Base-by-base conservation (phyloP, 2,113 vertebrate genomes). In the Heterocephalus glaber region DNA sequence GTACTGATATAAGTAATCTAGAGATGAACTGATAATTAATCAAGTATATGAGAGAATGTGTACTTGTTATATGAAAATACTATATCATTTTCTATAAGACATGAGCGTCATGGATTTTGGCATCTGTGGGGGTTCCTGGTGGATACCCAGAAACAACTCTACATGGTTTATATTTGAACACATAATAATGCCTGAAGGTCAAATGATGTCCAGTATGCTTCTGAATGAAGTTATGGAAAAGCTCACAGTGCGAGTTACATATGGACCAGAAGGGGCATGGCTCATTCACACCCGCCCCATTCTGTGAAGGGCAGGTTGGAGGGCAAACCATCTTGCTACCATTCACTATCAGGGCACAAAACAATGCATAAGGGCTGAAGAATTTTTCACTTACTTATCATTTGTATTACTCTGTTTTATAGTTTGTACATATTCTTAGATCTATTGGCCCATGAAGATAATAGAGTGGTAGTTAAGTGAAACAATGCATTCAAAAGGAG, bases 351-450 rank as follows among this genome's bases (percentile, higher is more conserved):
- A 49, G 0, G 49, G 7, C 10, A 89, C 24, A 52, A 66, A 41
- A 65, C 11, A 81, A 56, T 14, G 33, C 61, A 38, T 58, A 76
- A 2, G 4, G 9, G n/a, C 33, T 91, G 35, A 5, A 70, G 11
- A 68, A 47, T 54, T 52, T 76, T 93, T 83, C 14, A 92, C 20
- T 83, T 80, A 74, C 24, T 88, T 86, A 83, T 95, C 16, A 86
- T 49, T 89, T 77, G n/a, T 79, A 52, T 66, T 41, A 90, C 5
- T 89, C 13, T 44, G 61, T 89, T 96, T 93, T 83, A 54, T 60
- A 82, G 72, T 96, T 66, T 79, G 0, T 38, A 77, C 17, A 72
- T 76, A 54, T 65, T 76, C 20, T 95, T 89, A 86, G 93, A 72
- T 52, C 17, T 19, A 70, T n/a, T 88, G 49, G 1, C 7, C 35